A percentile compares a stretch with the other conserved stretches of the same genome.
Evolutionary conservation across 1,140 invertebrate genomes (phyloP).

Genomic region (Probaryconus sp.): DNA sequence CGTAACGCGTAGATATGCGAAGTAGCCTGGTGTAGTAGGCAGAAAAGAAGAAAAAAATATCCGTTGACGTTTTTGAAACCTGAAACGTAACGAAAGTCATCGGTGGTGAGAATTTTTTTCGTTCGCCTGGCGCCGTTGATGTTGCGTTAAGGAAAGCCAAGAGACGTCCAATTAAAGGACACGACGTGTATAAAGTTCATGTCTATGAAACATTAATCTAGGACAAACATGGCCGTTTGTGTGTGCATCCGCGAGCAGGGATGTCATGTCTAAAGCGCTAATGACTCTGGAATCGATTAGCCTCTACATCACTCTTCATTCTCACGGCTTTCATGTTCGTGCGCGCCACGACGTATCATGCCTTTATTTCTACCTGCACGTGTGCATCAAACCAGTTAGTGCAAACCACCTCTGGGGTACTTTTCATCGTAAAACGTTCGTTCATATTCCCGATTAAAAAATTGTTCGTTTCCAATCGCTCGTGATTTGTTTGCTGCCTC

Average conservation of each 20-base stretch:
- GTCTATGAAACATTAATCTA: constrained; percentile 73
- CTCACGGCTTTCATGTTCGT: constrained; percentile 63
- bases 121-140: too few species aligned
- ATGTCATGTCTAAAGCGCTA: constrained; percentile 72
- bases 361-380: constrained; percentile 53
- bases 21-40: too few species aligned
- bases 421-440: constrained; percentile 38
- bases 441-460: background rate
- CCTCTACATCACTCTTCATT: constrained; percentile 62
- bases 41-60: too few species aligned
- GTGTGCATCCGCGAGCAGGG: constrained; percentile 61
- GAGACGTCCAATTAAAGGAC: constrained; percentile 72
- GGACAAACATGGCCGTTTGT: constrained; percentile 71
- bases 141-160: constrained; percentile 8
- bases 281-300: constrained; percentile 74
- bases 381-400: constrained; percentile 51
- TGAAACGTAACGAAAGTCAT: too few species aligned
- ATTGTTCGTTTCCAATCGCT: constrained; percentile 4
- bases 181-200: constrained; percentile 66
- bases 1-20: too few species aligned
- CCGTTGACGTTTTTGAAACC: too few species aligned
- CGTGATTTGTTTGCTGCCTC: constrained; percentile 1
- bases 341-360: constrained; percentile 59
- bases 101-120: too few species aligned
- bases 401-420: constrained; percentile 34